Conservation (phyloP, 1,140 invertebrate species). For the Periplaneta americana region DNA sequence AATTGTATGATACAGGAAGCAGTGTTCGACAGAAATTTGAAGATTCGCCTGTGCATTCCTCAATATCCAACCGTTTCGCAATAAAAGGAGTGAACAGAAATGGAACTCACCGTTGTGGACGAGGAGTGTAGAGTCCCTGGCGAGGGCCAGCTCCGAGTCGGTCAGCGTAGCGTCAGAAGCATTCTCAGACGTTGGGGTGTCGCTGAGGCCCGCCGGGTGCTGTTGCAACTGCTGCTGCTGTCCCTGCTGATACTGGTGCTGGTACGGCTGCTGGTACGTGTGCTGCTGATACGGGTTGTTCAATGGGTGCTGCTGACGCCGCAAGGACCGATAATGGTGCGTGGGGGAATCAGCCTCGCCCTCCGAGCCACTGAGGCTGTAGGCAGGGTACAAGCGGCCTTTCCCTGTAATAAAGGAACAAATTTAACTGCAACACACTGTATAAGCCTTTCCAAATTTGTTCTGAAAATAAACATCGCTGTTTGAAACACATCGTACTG, state of each 20-base stretch:
- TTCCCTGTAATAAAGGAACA: slow-evolving; percentile 43
- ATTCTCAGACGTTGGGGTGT: slow-evolving; percentile 72
- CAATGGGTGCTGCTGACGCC: slow-evolving; percentile 32
- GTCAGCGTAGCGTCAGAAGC: slow-evolving; percentile 75
- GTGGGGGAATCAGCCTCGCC: slow-evolving; percentile 45
- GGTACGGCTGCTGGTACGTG: slow-evolving; percentile 39
- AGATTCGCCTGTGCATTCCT: too few species aligned
- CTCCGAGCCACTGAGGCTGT: slow-evolving; percentile 55
- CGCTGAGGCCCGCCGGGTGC: slow-evolving; percentile 57
- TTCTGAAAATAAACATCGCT: too few species aligned
- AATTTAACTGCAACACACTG: too few species aligned
- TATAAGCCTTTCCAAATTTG: too few species aligned
- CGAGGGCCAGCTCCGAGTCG: slow-evolving; percentile 70
- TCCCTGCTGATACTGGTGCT: slow-evolving; percentile 40
- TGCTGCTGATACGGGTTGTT: slow-evolving; percentile 17
- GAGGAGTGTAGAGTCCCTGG: slow-evolving; percentile 67
- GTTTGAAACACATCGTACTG: too few species aligned
- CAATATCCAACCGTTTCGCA: too few species aligned
- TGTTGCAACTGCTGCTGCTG: slow-evolving; percentile 43
- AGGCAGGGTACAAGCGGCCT: slow-evolving; percentile 65
- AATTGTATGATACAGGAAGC: too few species aligned
- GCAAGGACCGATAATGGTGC: slow-evolving; percentile 35
- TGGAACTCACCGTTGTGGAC: slow-evolving; percentile 67
- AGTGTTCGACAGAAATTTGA: too few species aligned
- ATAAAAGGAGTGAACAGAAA: too few species aligned